Base-by-base conservation (phyloP, 2,797 vertebrate genomes). In the Arctocebus calabarensis region DNA sequence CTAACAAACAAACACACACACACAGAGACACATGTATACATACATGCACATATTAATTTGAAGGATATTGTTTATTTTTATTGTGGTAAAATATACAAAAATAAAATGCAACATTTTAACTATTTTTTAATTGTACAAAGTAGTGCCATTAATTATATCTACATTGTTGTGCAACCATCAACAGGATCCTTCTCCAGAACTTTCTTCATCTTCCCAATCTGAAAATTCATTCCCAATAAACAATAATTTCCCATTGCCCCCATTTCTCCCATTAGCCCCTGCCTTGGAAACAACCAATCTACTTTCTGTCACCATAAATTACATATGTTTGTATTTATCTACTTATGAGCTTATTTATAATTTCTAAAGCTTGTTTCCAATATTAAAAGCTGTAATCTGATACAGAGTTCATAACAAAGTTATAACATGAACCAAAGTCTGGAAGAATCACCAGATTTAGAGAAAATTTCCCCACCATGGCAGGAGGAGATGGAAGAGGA, bases 291-390 rank as follows among this genome's bases (percentile, higher is more conserved):
- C 64, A 66, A n/a, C 64, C 32, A 19, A n/a, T 66, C 64, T n/a
- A 66, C 32, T 66, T n/a, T n/a, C 32, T 66, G 64, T 66, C 64
- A n/a, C 64, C 64, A n/a, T 66, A 66, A 66, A n/a, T 66, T 66
- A n/a, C 32, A 34, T 55, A 12, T 78, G n/a, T 55, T 13, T 34
- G 57, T 64, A 85, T 92, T 81, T 84, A 68, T 71, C 77, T 40
- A 43, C 71, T 59, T 59, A 66, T 75, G 81, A 57, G 59, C 19
- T n/a, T 66, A 11, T 68, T 61, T 61, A 34, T 43, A 32, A 57
- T 70, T 85, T 81, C 19, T 43, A 78, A 90, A 94, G 3, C 12
- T 83, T 68, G 6, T 83, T 88, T 85, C n/a, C 68, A 95, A 91
- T 82, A 83, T 82, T 57, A 40, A 91, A 91, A 37, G 19, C 32